Evolutionary conservation across 2,797 vertebrate species (phyloP).

Genomic region (Garrulus glandarius): DNA sequence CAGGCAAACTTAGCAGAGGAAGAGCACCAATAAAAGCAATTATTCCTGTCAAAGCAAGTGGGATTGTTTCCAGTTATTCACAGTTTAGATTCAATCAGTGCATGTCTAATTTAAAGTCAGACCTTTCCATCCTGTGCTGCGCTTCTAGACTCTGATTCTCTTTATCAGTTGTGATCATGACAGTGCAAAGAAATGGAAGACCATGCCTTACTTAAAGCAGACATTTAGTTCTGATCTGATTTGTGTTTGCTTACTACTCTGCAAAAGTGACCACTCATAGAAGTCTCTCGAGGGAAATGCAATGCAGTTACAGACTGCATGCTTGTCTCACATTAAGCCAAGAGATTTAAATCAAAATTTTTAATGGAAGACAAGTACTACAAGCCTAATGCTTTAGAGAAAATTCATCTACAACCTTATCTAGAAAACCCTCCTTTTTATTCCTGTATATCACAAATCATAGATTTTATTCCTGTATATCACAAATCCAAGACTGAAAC

Average conservation of each 20-base stretch:
- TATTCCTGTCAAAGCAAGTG: constrained; percentile 2
- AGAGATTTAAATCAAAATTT: background rate
- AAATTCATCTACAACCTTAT: background rate
- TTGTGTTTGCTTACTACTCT: background rate
- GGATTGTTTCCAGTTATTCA: constrained; percentile 9
- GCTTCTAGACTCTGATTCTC: background rate
- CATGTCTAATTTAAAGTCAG: background rate
- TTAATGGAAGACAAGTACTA: background rate
- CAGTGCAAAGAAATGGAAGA: background rate
- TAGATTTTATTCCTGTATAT: background rate
- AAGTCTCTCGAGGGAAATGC: background rate
- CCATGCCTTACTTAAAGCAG: background rate
- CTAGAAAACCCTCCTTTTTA: background rate
- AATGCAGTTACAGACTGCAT: background rate
- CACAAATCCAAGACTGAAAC: background rate
- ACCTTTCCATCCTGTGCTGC: background rate
- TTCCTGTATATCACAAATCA: background rate
- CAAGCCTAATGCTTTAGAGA: background rate
- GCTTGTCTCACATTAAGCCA: background rate
- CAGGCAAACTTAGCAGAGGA: background rate
- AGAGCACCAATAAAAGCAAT: constrained; percentile 1
- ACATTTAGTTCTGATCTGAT: constrained; percentile 3
- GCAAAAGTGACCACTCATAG: background rate
- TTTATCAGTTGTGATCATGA: background rate
- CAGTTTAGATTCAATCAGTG: background rate